phyloP scores from a whole-genome alignment of 2,113 vertebrate species.

The Pachypanchax playfairii region DNA sequence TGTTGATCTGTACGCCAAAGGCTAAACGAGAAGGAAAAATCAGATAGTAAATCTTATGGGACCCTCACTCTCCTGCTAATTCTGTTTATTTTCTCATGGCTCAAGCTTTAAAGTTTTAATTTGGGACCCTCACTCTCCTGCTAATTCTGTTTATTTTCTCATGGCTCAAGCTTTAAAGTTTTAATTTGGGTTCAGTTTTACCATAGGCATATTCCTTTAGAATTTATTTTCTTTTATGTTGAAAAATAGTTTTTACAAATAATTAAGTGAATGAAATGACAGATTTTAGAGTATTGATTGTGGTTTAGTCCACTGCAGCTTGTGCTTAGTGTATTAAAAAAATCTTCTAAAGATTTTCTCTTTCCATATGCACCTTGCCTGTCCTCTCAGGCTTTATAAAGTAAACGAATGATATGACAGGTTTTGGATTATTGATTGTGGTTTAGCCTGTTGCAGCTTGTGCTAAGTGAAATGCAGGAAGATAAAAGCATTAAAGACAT shows the following conservation, averaged over 20 bases:
- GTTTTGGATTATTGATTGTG: constrained; percentile 36
- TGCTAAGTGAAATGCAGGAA: constrained; percentile 30
- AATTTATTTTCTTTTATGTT: constrained; percentile 5
- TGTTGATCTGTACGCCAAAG: constrained; percentile 56
- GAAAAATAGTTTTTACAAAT: too few relatives aligned
- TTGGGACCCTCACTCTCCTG: too few relatives aligned
- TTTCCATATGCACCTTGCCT: neutral
- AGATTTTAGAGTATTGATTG: constrained; percentile 38
- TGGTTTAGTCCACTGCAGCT: constrained; percentile 8
- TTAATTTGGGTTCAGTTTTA: constrained; percentile 11
- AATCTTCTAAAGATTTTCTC: neutral
- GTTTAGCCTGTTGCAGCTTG: constrained; percentile 19
- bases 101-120: constrained; percentile 45
- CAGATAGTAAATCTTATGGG: constrained; percentile 51
- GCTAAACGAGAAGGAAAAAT: constrained; percentile 29
- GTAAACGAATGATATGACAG: constrained; percentile 35
- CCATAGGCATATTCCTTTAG: neutral
- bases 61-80: constrained; percentile 12
- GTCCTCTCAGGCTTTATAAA: constrained; percentile 13
- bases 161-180: constrained; percentile 42
- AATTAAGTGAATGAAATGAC: constrained; percentile 39
- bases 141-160: constrained; percentile 24
- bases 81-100: constrained; percentile 21
- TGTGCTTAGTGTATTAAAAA: too few relatives aligned
- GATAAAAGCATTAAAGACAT: constrained; percentile 54